Base-by-base conservation (phyloP, 2,888 invertebrate genomes). In the Melangyna quadrimaculata region DNA sequence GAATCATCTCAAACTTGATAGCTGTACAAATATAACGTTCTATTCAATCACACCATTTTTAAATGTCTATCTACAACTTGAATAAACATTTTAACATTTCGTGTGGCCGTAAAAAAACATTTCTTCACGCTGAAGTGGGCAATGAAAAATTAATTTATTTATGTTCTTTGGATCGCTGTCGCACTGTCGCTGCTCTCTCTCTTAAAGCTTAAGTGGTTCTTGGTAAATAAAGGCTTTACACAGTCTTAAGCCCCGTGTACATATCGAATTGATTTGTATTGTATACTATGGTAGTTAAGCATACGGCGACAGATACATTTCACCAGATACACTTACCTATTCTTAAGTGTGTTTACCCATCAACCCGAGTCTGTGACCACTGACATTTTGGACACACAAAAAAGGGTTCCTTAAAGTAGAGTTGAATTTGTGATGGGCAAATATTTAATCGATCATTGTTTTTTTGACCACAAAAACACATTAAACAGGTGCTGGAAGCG, bases 71-170 rank as follows among this genome's bases (percentile, higher is more conserved):
- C 17, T 78, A 70, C 79, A 65, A 40, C 37, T 51, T 70, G 53
- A 78, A 78, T 78, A 81, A 86, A 86, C 81, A 86, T 81, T 81
- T 86, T 78, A 81, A 86, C 86, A 77, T 86, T 70, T 81, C n/a
- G n/a, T 73, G 81, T 81, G 86, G 45, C 37, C 78, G 71, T 77
- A 73, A 78, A 73, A 78, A 86, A 86, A 86, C 77, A 80, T 78
- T 77, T 81, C 61, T 81, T 73, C 69, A 81, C 63, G 51, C 77
- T 59, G n/a, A 81, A 78, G 73, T 77, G 81, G 81, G 65, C 86
- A 86, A 81, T 86, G 81, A 81, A 86, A 81, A 81, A 78, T 86
- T 78, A 86, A 86, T 86, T 86, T 86, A 86, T 81, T 86, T 86
- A 81, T 86, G 86, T 86, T 86, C 77, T 81, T 12, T 43, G 17